Conservation (phyloP, 2,113 vertebrate species). For the Hymenochirus boettgeri region DNA sequence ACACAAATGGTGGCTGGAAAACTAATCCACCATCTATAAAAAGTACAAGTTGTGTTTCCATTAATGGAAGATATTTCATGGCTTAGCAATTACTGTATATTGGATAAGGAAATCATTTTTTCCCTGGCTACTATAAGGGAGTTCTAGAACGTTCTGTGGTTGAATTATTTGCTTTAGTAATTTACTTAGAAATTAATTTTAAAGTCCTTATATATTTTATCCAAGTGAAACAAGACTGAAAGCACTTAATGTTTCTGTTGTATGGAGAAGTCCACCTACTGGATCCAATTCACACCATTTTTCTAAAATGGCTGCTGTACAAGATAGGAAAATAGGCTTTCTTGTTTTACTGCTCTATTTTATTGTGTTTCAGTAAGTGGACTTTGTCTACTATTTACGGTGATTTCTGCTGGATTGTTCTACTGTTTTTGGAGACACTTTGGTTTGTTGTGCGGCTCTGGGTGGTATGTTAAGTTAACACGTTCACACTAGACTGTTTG, state of each 20-base stretch:
- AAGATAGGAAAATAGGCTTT: not conserved
- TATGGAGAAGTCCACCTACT: not conserved
- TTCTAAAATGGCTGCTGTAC: not conserved
- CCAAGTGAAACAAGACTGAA: not conserved
- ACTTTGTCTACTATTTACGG: not conserved
- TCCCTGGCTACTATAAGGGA: not conserved
- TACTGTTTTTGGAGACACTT: not conserved
- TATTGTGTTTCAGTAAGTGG: not conserved
- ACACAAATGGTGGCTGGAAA: too few relatives aligned
- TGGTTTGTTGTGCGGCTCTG: not conserved
- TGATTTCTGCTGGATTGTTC: not conserved
- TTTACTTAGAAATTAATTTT: not conserved
- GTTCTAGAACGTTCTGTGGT: not conserved
- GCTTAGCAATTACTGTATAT: not conserved
- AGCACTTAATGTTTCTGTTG: not conserved
- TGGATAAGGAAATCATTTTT: not conserved
- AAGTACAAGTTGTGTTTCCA: too few relatives aligned
- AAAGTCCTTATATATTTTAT: not conserved
- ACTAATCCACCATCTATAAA: too few relatives aligned
- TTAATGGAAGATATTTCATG: too few relatives aligned
- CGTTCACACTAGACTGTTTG: not conserved
- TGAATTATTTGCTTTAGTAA: not conserved
- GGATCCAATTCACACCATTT: not conserved
- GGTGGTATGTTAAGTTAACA: slow-evolving; percentile 3
- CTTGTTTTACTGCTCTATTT: not conserved